Evolutionary conservation across 2,888 invertebrate genomes (phyloP), one percentile per base, ranked within the genome.

Genomic region (Drosophila macrothrix): DNA sequence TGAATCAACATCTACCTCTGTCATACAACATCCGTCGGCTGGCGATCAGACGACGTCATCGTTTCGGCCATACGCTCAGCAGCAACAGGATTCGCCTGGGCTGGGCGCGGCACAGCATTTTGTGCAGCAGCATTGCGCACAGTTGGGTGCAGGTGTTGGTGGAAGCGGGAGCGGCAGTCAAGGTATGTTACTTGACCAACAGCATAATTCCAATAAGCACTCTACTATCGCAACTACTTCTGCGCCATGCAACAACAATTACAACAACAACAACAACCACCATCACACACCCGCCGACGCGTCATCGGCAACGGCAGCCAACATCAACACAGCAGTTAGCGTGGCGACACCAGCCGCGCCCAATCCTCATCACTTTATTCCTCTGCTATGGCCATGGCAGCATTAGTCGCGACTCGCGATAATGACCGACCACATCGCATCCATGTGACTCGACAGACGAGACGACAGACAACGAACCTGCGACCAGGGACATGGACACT

Each of bases 171-270:
- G 82, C 59, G 82, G 80, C 81, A 91, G 91, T 92, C 92, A 92
- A 92, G 92, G 92, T 92, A 92, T 92, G 92, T 92, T 92, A 90
- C 92, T 91, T 92, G 92, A 92, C 91, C 92, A 92, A 89, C 87
- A 88, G 88, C 91, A 92, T 90, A 92, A 90, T 90, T 83, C 91
- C 86, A 90, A 86, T 91, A 90, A 87, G 90, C 92, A 91, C 83
- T 89, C 90, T 89, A 90, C 89, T 89, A 90, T 85, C 88, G 91
- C 86, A 70, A 79, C 85, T 73, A 75, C 88, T 71, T 71, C 90
- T 83, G 75, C 90, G 87, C 74, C 90, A 83, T 86, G 86, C 90
- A 89, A 82, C 87, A 89, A 80, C 84, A 84, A 82, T 81, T 83
- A 86, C 86, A 87, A 83, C 90, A 81, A 83, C 82, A 80, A 80